A percentile compares a stretch with the other conserved stretches of the same genome.
These are phyloP conservation scores for Aleiodes alternator DNA, from an alignment of 2,888 invertebrate species.

Conservation along the genomic window DNA sequence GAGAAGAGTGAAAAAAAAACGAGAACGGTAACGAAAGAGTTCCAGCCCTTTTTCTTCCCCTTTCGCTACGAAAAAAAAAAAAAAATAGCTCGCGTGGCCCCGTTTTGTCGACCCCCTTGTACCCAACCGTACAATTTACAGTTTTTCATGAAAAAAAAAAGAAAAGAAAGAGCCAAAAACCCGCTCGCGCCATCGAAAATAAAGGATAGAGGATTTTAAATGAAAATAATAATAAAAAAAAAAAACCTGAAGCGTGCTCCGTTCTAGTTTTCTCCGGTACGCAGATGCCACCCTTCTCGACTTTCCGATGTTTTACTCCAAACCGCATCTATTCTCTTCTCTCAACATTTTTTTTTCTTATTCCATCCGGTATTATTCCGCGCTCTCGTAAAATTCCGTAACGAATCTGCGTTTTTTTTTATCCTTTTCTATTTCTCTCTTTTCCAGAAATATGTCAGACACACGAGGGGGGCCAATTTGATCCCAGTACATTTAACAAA, in stretches of 20 bases:
- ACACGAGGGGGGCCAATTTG: constrained; percentile 40
- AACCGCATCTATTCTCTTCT: constrained; percentile 34
- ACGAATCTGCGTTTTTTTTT: constrained; percentile 72
- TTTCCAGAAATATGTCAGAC: constrained; percentile 52
- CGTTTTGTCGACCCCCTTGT: constrained; percentile 46
- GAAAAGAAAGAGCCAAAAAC: background rate
- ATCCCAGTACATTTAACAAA: background rate
- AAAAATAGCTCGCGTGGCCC: constrained; percentile 38
- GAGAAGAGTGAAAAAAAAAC: constrained; percentile 11
- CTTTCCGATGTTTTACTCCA: constrained; percentile 53
- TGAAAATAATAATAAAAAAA: constrained; percentile 6
- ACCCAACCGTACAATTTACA: constrained; percentile 51
- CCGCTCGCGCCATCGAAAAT: background rate
- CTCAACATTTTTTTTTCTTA: constrained; percentile 46
- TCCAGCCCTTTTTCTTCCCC: constrained; percentile 54
- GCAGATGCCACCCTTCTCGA: constrained; percentile 66
- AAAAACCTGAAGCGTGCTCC: constrained; percentile 24
- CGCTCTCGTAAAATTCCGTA: constrained; percentile 59
- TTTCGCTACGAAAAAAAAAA: constrained; percentile 42
- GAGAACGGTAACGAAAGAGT: constrained; percentile 58
- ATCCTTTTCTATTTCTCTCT: constrained; percentile 46
- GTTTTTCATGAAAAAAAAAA: constrained; percentile 45
- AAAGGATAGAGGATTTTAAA: constrained; percentile 21
- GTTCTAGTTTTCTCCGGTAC: constrained; percentile 50
- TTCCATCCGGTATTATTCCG: constrained; percentile 55